These are phyloP conservation scores for Cephonodes hylas DNA, from an alignment of 2,888 invertebrate genomes.

Conservation along the genomic window DNA sequence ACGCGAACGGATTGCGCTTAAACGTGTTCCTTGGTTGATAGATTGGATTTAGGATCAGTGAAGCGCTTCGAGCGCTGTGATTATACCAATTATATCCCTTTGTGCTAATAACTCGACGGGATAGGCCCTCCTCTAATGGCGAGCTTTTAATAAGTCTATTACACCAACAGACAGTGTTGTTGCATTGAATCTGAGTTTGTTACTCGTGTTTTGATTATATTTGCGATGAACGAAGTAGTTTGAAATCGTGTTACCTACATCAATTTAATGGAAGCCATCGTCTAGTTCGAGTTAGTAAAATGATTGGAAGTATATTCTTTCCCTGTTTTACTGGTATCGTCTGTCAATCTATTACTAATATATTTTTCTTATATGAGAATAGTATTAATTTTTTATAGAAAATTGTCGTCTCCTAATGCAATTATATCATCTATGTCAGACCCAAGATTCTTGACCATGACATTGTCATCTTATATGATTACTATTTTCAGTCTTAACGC, in stretches of 20 bases:
- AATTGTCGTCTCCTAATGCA: no score
- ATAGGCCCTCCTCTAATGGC: neutral
- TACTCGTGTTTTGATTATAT: neutral
- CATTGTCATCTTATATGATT: no score
- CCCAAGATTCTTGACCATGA: no score
- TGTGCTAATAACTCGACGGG: constrained; percentile 5
- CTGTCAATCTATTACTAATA: no score
- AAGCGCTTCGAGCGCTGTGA: neutral
- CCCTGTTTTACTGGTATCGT: no score
- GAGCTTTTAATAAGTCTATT: constrained; percentile 9
- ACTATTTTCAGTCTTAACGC: no score
- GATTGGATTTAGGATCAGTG: constrained; percentile 12
- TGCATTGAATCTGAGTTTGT: neutral
- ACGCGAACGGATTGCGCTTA: neutral
- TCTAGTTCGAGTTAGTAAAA: no score
- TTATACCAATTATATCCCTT: constrained; percentile 13
- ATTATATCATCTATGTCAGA: no score
- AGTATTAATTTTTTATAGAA: no score
- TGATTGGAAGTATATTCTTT: no score
- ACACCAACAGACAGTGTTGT: constrained; percentile 1
- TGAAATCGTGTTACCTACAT: neutral
- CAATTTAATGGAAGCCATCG: no score
- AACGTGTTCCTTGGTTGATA: constrained; percentile 7
- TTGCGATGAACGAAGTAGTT: neutral
- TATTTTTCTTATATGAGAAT: no score